Evolutionary conservation across 1,140 invertebrate species (phyloP).

Genomic region (Drosophila lini): DNA sequence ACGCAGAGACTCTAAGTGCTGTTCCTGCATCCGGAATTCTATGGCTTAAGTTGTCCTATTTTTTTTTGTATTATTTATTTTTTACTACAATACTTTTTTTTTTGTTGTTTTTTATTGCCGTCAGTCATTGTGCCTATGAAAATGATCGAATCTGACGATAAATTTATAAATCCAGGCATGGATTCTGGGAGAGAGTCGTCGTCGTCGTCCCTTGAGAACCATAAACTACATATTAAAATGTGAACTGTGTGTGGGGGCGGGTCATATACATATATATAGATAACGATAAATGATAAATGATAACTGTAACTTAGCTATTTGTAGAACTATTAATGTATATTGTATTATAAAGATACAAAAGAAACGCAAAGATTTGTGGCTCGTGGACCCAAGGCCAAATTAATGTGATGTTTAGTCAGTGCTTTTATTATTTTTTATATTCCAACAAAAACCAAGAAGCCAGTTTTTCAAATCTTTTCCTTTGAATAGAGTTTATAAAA

Average conservation of each 20-base stretch:
- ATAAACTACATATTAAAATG: conserved; percentile 24
- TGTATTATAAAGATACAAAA: conserved; percentile 49
- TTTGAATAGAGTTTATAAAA: too few species aligned
- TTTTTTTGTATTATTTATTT: not conserved
- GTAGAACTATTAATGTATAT: conserved; percentile 71
- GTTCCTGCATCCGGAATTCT: not conserved
- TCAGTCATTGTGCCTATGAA: conserved; percentile 74
- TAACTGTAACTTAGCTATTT: conserved; percentile 73
- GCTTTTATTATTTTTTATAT: conserved; percentile 1
- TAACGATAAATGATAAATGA: conserved; percentile 40
- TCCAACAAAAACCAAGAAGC: not conserved
- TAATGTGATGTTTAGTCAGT: conserved; percentile 19
- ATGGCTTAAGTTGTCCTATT: conserved; percentile 1
- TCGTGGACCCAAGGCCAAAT: not conserved
- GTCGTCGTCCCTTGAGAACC: not conserved
- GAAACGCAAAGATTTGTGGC: conserved; percentile 9
- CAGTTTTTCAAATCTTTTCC: not conserved
- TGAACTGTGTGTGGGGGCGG: conserved; percentile 2
- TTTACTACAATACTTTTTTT: not conserved
- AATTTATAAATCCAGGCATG: conserved; percentile 17
- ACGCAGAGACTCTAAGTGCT: conserved; percentile 5
- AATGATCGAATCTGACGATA: conserved; percentile 58
- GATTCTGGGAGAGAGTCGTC: not conserved
- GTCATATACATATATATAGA: conserved; percentile 43
- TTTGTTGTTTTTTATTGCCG: conserved; percentile 14